Conservation (phyloP, 1,140 invertebrate species). For the Octopus bimaculoides region DNA sequence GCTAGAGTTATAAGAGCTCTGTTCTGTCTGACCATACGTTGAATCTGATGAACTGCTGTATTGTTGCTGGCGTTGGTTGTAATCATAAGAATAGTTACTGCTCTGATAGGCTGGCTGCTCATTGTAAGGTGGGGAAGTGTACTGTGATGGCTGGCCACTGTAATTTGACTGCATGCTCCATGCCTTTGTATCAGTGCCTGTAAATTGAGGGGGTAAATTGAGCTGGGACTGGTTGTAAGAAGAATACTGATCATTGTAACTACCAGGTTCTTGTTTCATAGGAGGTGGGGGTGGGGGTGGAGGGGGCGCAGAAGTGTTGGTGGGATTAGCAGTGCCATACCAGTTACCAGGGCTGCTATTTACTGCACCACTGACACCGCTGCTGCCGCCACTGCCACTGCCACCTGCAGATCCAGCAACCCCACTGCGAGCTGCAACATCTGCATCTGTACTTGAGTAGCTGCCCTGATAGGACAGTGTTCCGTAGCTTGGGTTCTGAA, state of each 20-base stretch:
- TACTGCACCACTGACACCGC: background rate
- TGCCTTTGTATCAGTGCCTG: constrained; percentile 9
- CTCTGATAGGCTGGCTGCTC: constrained; percentile 4
- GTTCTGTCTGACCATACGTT: constrained; percentile 3
- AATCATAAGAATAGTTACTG: background rate
- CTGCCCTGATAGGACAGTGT: constrained; percentile 8
- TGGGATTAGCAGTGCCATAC: constrained; percentile 15
- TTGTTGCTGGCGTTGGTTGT: constrained; percentile 16
- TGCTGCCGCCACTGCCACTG: constrained; percentile 3
- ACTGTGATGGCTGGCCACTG: constrained; percentile 11
- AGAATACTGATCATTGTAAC: constrained; percentile 16
- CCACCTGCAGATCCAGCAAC: background rate
- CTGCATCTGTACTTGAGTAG: background rate
- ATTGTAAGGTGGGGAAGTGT: constrained; percentile 8
- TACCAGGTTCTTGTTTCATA: constrained; percentile 16
- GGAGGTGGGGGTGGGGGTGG: constrained; percentile 20
- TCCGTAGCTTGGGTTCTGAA: constrained; percentile 7
- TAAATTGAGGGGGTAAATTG: constrained; percentile 15
- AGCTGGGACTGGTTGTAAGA: constrained; percentile 9
- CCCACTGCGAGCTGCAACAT: background rate
- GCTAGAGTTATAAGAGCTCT: constrained; percentile 16
- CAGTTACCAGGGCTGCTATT: constrained; percentile 7
- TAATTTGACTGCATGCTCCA: background rate
- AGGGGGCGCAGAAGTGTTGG: constrained; percentile 11
- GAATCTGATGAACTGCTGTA: background rate